Evolutionary conservation across 1,140 invertebrate genomes (phyloP).

Genomic region (Cydia pomonella): DNA sequence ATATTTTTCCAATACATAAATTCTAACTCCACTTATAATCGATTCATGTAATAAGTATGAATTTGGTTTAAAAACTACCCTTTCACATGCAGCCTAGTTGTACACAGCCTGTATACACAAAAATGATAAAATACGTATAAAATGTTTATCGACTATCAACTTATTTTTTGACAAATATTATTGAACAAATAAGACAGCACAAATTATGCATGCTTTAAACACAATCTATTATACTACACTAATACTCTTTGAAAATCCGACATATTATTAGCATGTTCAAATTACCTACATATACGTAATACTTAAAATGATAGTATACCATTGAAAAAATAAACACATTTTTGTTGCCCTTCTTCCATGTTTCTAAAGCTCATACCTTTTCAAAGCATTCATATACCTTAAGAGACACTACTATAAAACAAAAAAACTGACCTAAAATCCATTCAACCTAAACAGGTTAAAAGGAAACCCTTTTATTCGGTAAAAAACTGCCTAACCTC

Average conservation of each 20-base stretch:
- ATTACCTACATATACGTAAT: no score
- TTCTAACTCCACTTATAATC: neutral
- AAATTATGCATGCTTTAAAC: conserved; percentile 6
- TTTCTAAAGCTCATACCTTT: neutral
- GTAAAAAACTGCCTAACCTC: neutral
- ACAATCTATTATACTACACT: neutral
- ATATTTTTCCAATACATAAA: neutral
- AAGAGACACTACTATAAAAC: neutral
- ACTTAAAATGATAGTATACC: no score
- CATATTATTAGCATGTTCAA: no score
- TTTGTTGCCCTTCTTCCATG: no score
- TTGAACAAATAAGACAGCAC: neutral
- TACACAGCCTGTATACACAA: neutral
- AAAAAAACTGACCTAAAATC: neutral
- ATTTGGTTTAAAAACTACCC: neutral
- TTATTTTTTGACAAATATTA: neutral
- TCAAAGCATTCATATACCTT: neutral
- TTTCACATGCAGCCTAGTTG: neutral
- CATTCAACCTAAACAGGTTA: neutral
- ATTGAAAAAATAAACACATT: no score
- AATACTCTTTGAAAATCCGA: no score
- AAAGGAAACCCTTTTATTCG: neutral
- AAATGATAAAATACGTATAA: neutral
- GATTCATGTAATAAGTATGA: conserved; percentile 1
- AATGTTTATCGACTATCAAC: neutral